Conservation (phyloP, 2,888 invertebrate species). For the Luperina nickerlii region DNA sequence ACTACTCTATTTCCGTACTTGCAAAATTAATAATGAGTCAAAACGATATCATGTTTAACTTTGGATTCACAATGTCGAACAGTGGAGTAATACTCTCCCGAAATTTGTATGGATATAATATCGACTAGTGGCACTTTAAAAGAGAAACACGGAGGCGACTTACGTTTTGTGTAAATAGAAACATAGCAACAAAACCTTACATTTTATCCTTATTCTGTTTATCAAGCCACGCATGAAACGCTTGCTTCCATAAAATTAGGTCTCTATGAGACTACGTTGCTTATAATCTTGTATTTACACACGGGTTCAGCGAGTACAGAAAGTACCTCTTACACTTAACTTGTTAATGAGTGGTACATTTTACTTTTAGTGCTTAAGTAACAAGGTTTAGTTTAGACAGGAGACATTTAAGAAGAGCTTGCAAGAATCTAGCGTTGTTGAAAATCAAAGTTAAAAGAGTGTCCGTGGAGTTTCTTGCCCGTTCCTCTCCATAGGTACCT, state of each 20-base stretch:
- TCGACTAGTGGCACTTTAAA: neutral
- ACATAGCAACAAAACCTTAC: conserved; percentile 11
- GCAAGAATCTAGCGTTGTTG: no score
- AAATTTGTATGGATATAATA: no score
- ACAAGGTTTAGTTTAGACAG: neutral
- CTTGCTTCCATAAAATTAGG: conserved; percentile 44
- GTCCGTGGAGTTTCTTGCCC: neutral
- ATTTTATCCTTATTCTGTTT: conserved; percentile 40
- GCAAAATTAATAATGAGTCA: no score
- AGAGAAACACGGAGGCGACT: neutral
- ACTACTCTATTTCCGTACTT: no score
- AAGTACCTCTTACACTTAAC: conserved; percentile 41
- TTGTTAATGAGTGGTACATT: conserved; percentile 41
- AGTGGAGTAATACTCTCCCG: no score
- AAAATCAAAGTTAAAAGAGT: neutral
- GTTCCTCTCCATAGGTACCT: neutral
- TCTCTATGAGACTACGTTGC: conserved; percentile 38
- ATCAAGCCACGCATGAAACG: conserved; percentile 33
- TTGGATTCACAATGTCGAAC: no score
- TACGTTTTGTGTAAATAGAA: conserved; percentile 23
- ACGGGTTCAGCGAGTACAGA: conserved; percentile 18
- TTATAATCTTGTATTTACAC: conserved; percentile 41
- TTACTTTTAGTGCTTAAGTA: conserved; percentile 15
- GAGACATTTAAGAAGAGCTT: neutral
- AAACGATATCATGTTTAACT: no score